These are phyloP conservation scores for Herpetotheres cachinnans DNA, from an alignment of 2,113 vertebrate species.

Conservation along the genomic window DNA sequence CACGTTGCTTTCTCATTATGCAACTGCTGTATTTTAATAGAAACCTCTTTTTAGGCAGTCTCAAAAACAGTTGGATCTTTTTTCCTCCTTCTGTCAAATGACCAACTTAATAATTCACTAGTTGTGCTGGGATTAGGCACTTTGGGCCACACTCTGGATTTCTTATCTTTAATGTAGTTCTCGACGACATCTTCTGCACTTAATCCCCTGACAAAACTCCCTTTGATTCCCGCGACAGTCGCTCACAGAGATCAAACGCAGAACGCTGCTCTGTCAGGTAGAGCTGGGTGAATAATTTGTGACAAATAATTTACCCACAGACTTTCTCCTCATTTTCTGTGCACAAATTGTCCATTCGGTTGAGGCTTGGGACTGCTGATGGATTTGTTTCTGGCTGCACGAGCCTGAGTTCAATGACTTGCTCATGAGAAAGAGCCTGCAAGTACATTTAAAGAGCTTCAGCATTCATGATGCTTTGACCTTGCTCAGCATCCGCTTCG, in stretches of 20 bases:
- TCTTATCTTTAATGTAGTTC: slow-evolving; percentile 68
- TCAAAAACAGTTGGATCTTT: slow-evolving; percentile 14
- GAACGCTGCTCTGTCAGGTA: slow-evolving; percentile 62
- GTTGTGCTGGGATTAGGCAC: slow-evolving; percentile 68
- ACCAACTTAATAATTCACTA: slow-evolving; percentile 65
- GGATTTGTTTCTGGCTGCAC: slow-evolving; percentile 13
- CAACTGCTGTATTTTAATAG: slow-evolving; percentile 39
- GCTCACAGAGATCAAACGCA: slow-evolving; percentile 58
- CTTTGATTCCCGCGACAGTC: slow-evolving; percentile 64
- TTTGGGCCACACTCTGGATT: slow-evolving; percentile 67
- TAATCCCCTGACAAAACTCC: slow-evolving; percentile 70
- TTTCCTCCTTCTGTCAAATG: slow-evolving; percentile 59
- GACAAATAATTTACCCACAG: slow-evolving; percentile 64
- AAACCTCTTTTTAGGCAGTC: slow-evolving; percentile 34
- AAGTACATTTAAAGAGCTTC: not conserved
- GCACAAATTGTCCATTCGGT: not conserved
- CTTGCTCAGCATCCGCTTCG: not conserved
- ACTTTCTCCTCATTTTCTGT: slow-evolving; percentile 34
- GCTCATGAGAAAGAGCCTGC: not conserved
- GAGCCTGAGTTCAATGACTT: not conserved
- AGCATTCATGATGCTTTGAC: not conserved
- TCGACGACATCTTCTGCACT: slow-evolving; percentile 60
- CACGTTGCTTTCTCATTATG: slow-evolving; percentile 20
- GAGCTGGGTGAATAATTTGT: slow-evolving; percentile 52
- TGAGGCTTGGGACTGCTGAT: not conserved